phyloP scores from a whole-genome alignment of 2,888 invertebrate genomes.

The Lasiommata megera region DNA sequence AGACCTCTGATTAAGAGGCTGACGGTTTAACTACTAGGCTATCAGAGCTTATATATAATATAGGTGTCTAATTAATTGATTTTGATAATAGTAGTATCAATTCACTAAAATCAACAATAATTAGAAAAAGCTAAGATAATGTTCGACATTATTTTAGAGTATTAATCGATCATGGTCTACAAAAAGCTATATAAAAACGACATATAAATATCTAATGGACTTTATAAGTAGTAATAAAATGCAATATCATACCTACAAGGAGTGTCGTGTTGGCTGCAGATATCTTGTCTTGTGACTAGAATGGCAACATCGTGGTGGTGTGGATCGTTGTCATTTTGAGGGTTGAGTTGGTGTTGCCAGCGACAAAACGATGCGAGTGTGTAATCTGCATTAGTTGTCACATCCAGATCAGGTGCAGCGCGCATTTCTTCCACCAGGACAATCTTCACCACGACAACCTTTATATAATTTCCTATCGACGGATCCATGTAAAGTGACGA shows the following conservation, averaged over 20 bases:
- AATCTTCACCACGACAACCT: conserved; percentile 93
- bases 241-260: conserved; percentile 75
- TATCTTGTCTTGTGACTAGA: conserved; percentile 89
- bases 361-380: conserved; percentile 92
- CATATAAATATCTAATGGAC: neutral
- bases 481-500: conserved; percentile 92
- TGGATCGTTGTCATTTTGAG: conserved; percentile 88
- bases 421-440: conserved; percentile 86
- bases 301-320: conserved; percentile 95
- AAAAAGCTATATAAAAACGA: neutral
- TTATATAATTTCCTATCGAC: conserved; percentile 94
- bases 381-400: conserved; percentile 90
- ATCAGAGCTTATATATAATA: too few species aligned
- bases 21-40: too few species aligned
- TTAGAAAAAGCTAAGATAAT: too few species aligned
- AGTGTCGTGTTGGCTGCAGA: conserved; percentile 83
- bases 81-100: too few species aligned
- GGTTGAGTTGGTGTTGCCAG: conserved; percentile 90
- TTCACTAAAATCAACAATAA: too few species aligned
- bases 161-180: too few species aligned
- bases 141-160: too few species aligned
- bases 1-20: too few species aligned
- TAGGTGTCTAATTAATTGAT: too few species aligned
- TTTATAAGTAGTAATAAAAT: conserved; percentile 8
- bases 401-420: conserved; percentile 84